Evolutionary conservation across 2,113 vertebrate genomes (phyloP), one percentile per base, ranked within the genome.

Genomic region (Proterorhinus semilunaris): DNA sequence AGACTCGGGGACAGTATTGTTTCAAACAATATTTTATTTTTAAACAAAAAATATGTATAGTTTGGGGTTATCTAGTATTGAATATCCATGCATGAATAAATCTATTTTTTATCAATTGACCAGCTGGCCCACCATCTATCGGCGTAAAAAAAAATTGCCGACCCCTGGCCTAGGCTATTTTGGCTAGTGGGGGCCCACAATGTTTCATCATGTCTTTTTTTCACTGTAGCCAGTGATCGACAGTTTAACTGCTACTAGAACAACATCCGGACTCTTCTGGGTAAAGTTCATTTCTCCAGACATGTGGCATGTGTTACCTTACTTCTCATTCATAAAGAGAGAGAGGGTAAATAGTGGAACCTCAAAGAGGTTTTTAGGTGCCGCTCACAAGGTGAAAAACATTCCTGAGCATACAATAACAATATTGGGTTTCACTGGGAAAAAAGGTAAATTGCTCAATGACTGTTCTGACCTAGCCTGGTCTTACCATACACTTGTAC

Each of bases 391-490:
- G 64, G 69, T 80, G 78, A 80, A 88, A 86, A 87, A 88, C 86
- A 89, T 89, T 90, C 90, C 83, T 85, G 71, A 80, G 77, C 7
- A 10, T 82, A 84, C 79, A 79, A 78, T 88, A 87, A 86, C 79
- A 68, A 69, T 77, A 80, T 87, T 72, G 4, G 62, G 78, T 91
- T 90, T 90, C 84, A 88, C 36, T 75, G 70, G 68, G 68, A 78
- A 68, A 74, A 73, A 62, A 77, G 80, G 58, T 49, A 45, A 58
- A 72, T 77, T 68, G 64, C 80, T 83, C 83, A 82, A 7, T 85
- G 85, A 83, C 50, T 69, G 21, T 21, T 21, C 21, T 21, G 21
- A 21, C 21, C 21, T 21, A 21, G 21, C 21, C 21, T 21, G 21
- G 21, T 21, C 21, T 21, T 21, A 21, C 21, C 21, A 21, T 21